A percentile compares a stretch with the other conserved stretches of the same genome.
These are phyloP conservation scores for Odocoileus virginianus DNA, from an alignment of 2,113 vertebrate species.

Conservation along the genomic window DNA sequence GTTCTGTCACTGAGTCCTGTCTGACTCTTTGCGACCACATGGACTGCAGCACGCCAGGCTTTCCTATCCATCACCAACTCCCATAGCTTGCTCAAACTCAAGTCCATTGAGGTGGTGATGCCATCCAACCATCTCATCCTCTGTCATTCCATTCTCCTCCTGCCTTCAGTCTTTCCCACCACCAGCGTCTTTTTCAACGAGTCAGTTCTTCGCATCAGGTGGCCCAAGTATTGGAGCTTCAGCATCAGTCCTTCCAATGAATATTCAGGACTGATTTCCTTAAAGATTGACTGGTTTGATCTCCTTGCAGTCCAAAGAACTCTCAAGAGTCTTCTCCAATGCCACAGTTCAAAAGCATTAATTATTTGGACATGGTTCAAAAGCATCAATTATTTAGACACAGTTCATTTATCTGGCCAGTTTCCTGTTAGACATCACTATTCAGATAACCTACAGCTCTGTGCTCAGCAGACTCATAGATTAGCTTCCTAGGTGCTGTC, in stretches of 20 bases:
- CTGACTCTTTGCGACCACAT: neutral
- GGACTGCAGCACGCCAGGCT: neutral
- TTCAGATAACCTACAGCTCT: neutral
- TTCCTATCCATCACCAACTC: neutral
- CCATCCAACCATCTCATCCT: neutral
- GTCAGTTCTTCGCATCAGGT: neutral
- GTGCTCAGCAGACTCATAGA: neutral
- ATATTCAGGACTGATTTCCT: neutral
- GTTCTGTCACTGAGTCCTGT: neutral
- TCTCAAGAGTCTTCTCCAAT: neutral
- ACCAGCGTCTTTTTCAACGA: neutral
- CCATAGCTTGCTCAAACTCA: neutral
- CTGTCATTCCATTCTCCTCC: neutral
- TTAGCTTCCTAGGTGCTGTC: neutral
- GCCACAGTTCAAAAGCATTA: neutral
- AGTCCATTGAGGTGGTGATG: neutral
- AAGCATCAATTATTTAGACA: neutral
- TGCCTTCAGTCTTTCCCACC: neutral
- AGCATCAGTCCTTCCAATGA: neutral
- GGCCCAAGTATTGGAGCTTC: neutral
- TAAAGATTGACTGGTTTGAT: neutral
- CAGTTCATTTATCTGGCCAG: neutral
- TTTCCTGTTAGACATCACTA: neutral
- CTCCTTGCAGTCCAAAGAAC: neutral
- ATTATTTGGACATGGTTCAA: neutral